Conservation (phyloP, 2,797 vertebrate genomes). For the Acrossocheilus fasciatus region DNA sequence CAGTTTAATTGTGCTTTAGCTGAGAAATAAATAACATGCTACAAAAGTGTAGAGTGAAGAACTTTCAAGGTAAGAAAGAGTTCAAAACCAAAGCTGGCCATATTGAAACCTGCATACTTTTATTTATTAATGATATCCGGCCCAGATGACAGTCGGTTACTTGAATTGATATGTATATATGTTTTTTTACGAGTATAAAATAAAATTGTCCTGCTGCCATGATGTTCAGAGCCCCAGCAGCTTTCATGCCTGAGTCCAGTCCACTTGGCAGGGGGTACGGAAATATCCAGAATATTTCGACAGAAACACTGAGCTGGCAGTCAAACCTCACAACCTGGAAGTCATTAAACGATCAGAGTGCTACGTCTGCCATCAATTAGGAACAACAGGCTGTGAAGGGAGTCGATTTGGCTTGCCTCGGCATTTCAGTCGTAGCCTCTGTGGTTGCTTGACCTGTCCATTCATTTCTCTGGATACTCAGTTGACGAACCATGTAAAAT, state of each 20-base stretch:
- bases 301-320: slow-evolving; percentile 67
- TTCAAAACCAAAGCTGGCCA: not conserved
- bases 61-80: not conserved
- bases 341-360: slow-evolving; percentile 65
- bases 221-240: slow-evolving; percentile 22
- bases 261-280: slow-evolving; percentile 26
- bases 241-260: slow-evolving; percentile 31
- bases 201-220: slow-evolving; percentile 24
- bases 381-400: slow-evolving; percentile 50
- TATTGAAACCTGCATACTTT: not conserved
- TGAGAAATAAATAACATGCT: not conserved
- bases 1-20: not conserved
- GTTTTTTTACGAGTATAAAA: slow-evolving; percentile 30
- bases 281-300: slow-evolving; percentile 66
- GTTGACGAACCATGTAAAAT: not conserved
- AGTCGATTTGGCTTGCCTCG: slow-evolving; percentile 39
- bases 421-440: slow-evolving; percentile 9
- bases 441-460: slow-evolving; percentile 25
- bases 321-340: slow-evolving; percentile 68
- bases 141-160: slow-evolving; percentile 36
- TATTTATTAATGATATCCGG: slow-evolving; percentile 28
- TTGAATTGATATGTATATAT: slow-evolving; percentile 6
- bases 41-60: not conserved
- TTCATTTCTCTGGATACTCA: not conserved
- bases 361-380: slow-evolving; percentile 72